These are phyloP conservation scores for Isurus oxyrinchus DNA, from an alignment of 2,113 vertebrate species.

Conservation along the genomic window DNA sequence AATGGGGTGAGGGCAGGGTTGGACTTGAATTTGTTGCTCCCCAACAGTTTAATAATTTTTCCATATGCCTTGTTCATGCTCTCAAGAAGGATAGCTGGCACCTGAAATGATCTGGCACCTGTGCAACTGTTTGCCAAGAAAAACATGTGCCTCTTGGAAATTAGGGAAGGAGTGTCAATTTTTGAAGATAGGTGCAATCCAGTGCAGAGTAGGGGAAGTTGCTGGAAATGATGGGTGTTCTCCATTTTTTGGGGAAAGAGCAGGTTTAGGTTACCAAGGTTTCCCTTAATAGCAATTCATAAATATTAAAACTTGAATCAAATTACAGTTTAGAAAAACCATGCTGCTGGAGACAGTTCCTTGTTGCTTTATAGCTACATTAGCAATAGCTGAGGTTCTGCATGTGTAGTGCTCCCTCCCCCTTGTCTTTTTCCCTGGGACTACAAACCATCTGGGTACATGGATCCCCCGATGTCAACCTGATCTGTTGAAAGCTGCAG, in stretches of 20 bases:
- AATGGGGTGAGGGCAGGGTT: not conserved
- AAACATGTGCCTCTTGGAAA: not conserved
- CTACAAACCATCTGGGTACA: not conserved
- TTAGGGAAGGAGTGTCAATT: not conserved
- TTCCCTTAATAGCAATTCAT: not conserved
- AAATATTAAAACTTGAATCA: not conserved
- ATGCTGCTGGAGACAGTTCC: not conserved
- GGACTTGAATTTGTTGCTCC: not conserved
- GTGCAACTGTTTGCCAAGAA: not conserved
- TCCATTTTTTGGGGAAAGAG: not conserved
- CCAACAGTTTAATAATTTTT: not conserved
- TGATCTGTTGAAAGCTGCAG: not conserved
- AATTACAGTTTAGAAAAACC: not conserved
- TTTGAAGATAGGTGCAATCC: not conserved
- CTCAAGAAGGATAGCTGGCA: not conserved
- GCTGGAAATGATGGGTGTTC: not conserved
- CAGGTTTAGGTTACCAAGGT: not conserved
- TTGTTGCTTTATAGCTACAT: not conserved
- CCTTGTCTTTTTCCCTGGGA: not conserved
- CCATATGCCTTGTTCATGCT: not conserved
- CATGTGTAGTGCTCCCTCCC: not conserved
- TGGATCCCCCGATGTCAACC: not conserved
- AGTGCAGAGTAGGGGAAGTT: not conserved
- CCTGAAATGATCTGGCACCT: not conserved
- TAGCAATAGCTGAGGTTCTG: not conserved